Evolutionary conservation across 2,797 vertebrate species (phyloP), one percentile per base, ranked within the genome.

Genomic region (Cheirogaleus major): DNA sequence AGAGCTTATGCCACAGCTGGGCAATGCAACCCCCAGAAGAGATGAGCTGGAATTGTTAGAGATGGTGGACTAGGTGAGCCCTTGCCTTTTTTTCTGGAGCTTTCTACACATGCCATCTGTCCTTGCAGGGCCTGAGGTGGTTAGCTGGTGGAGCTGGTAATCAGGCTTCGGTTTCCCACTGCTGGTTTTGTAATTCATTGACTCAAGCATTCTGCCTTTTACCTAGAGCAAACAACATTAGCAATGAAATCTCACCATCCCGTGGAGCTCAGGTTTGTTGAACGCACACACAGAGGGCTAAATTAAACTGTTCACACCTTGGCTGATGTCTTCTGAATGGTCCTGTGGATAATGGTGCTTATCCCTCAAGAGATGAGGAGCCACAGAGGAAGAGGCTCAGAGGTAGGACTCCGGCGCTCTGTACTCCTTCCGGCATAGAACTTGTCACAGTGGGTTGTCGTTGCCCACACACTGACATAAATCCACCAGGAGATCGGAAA

Each of bases 341-440:
- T 73, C 90, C 89, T 96, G 38, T 91, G 72, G 38, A 95, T 92
- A 79, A 82, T n/a, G 75, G 52, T 75, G 38, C 82, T 65, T 85
- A 73, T 94, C 27, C 78, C 30, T 75, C 23, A 52, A 89, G 92
- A 95, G 69, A 75, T 14, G 32, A n/a, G 27, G 63, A 1, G 43
- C 43, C 4, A 20, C 8, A 35, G 7, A 90, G n/a, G 35, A 65
- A 93, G 10, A 27, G 84, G 25, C 57, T 93, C 76, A 70, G 65
- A 84, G 41, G 70, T 45, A 84, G 50, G 38, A 48, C 55, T 80
- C 80, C 2, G 2, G 18, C 18, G 9, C 72, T 43, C 17, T 57
- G n/a, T n/a, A 17, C 9, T 75, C 20, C 69, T 55, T 63, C 3
- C 4, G 0, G 52, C 43, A 55, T 0, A n/a, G 57, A 79, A 52